Base-by-base conservation (phyloP, 2,113 vertebrate genomes). In the Myxocyprinus asiaticus region DNA sequence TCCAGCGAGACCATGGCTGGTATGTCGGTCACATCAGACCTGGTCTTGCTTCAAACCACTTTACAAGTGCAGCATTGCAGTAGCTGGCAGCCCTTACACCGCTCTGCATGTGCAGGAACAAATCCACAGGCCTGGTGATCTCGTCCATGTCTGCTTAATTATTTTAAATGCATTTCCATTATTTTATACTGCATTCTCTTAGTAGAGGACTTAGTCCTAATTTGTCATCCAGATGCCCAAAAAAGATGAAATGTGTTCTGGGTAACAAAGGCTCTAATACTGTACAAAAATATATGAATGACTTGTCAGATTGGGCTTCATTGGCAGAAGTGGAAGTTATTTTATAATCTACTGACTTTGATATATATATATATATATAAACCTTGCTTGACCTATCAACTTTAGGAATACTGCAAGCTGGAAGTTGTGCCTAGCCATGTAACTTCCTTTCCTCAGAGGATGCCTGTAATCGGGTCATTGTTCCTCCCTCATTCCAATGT, bases 141-240 rank as follows among this genome's bases (percentile, higher is more conserved):
- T 75, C 17, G 55, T 58, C 55, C 48, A 50, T 14, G 11, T 50
- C 56, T 78, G 68, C 59, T 72, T 79, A 79, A 79, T 79, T 65
- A 61, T 65, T 79, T 65, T 71, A 74, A 59, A 58, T 67, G 61
- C 62, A 66, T 80, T 74, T 80, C 70, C 62, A n/a, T 80, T 66
- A 47, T 79, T 79, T 63, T 55, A 44, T 42, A 4, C 14, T 2
- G 6, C 67, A 44, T 42, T 63, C 77, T 44, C 67, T 63, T 12
- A 15, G 76, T 53, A 68, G 15, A 43, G 9, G 1, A 33, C 22
- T 33, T 33, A 33, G 22, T 3, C 22, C 22, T 33, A 33, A 33
- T 9, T 7, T 11, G 10, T 62, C 55, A 61, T 44, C 77, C 58
- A 62, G 58, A 79, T 79, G 22, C 22, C 62, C 67, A 53, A 65